These are phyloP conservation scores for Heterotis niloticus DNA, from an alignment of 2,113 vertebrate species.

Conservation along the genomic window DNA sequence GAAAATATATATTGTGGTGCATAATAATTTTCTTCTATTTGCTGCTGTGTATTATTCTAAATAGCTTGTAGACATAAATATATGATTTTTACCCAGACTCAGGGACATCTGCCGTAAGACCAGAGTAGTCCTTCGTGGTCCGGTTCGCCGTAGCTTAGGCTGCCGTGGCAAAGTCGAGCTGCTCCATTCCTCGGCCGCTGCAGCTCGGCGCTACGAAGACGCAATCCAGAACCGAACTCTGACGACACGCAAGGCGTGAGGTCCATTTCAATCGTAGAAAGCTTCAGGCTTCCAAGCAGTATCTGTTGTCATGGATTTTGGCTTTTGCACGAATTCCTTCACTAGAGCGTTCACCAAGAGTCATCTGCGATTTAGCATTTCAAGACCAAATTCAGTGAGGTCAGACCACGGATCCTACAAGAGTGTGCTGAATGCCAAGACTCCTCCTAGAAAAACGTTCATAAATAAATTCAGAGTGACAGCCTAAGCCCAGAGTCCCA, in stretches of 20 bases:
- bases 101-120: neutral
- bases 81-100: neutral
- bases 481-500: too few relatives aligned
- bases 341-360: too few relatives aligned
- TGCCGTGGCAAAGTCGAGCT: conserved; percentile 6
- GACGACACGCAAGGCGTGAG: neutral
- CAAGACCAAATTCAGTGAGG: too few relatives aligned
- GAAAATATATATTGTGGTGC: conserved; percentile 6
- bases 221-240: neutral
- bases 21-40: neutral
- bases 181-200: neutral
- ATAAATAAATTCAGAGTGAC: too few relatives aligned
- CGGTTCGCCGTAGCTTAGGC: neutral
- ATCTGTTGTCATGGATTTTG: conserved; percentile 8
- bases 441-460: too few relatives aligned
- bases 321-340: too few relatives aligned
- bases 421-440: too few relatives aligned
- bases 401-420: too few relatives aligned
- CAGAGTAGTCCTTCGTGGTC: neutral
- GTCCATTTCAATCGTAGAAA: neutral
- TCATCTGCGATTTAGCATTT: too few relatives aligned
- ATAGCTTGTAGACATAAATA: neutral
- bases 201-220: neutral
- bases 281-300: neutral
- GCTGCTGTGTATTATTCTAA: neutral